These are phyloP conservation scores for Abramis brama DNA, from an alignment of 2,113 vertebrate genomes.

Conservation along the genomic window DNA sequence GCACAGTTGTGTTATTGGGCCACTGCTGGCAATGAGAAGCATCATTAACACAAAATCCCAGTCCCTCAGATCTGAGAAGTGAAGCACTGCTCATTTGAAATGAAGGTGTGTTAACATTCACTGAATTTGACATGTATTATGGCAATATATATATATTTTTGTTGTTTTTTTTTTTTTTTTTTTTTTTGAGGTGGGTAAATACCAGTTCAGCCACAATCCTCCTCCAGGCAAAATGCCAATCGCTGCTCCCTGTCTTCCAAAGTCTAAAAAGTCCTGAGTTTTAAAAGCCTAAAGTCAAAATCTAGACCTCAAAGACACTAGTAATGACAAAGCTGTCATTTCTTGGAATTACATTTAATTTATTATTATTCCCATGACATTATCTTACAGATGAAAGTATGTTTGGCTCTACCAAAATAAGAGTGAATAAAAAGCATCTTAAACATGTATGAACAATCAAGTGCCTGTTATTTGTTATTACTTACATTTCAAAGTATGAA, in stretches of 20 bases:
- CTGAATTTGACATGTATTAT: slow-evolving; percentile 15
- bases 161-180: not conserved
- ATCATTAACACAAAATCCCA: slow-evolving; percentile 48
- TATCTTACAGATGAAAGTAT: slow-evolving; percentile 64
- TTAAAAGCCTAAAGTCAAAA: slow-evolving; percentile 6
- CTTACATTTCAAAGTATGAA: slow-evolving; percentile 64
- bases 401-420: slow-evolving; percentile 61
- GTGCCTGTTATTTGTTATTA: slow-evolving; percentile 52
- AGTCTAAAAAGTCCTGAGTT: not conserved
- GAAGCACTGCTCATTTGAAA: slow-evolving; percentile 33
- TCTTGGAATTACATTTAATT: slow-evolving; percentile 59
- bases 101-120: slow-evolving; percentile 22
- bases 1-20: slow-evolving; percentile 46
- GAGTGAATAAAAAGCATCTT: slow-evolving; percentile 63
- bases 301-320: not conserved
- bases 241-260: not conserved
- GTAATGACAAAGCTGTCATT: slow-evolving; percentile 34
- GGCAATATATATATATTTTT: no score
- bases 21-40: slow-evolving; percentile 48
- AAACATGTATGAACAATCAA: slow-evolving; percentile 58
- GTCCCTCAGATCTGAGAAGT: slow-evolving; percentile 25
- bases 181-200: slow-evolving; percentile 35
- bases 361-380: slow-evolving; percentile 57
- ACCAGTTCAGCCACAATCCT: slow-evolving; percentile 36
- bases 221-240: slow-evolving; percentile 40